Evolutionary conservation across 2,797 vertebrate genomes (phyloP).

Genomic region (Tangara arthus): DNA sequence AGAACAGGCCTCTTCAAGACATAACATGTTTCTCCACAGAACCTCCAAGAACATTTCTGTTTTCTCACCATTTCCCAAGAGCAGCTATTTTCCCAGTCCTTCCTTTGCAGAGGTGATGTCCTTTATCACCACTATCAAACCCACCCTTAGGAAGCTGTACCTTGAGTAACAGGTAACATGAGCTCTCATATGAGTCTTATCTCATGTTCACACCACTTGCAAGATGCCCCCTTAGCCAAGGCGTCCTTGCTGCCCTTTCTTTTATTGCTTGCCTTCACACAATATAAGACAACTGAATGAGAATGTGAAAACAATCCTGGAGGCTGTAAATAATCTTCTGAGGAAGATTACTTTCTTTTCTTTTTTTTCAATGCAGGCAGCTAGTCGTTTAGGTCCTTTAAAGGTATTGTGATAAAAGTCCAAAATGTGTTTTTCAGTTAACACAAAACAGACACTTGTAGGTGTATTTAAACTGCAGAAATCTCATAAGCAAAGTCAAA

Average conservation of each 20-base stretch:
- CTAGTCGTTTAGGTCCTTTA: background rate
- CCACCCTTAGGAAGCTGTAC: background rate
- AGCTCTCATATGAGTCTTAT: background rate
- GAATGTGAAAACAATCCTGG: background rate
- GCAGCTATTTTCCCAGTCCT: background rate
- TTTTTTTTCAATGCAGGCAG: background rate
- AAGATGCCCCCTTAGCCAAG: background rate
- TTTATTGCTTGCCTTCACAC: background rate
- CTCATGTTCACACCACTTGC: background rate
- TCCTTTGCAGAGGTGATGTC: background rate
- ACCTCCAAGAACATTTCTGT: background rate
- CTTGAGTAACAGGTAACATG: background rate
- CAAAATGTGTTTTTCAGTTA: background rate
- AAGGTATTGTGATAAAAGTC: background rate
- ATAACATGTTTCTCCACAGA: background rate
- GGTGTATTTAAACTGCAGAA: background rate
- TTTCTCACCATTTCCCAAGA: background rate
- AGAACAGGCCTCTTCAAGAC: background rate
- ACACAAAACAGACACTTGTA: background rate
- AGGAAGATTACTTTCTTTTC: background rate
- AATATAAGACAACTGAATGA: background rate
- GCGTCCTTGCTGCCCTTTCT: background rate
- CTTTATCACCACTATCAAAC: background rate
- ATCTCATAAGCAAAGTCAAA: background rate
- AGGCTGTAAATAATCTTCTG: background rate